phyloP scores from a whole-genome alignment of 2,888 invertebrate genomes.

The Plebejus argus region DNA sequence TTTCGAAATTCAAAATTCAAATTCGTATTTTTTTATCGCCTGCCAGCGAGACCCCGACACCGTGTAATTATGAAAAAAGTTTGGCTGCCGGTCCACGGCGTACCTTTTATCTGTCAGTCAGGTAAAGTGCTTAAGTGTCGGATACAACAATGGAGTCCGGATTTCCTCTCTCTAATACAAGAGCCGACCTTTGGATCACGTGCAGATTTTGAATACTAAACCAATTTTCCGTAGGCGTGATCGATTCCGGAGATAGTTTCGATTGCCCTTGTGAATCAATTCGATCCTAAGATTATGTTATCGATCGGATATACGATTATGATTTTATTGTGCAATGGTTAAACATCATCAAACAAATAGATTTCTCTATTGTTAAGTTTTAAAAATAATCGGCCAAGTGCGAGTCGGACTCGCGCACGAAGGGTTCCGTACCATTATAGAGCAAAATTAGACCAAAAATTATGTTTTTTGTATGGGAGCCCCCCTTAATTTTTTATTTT shows the following conservation, averaged over 20 bases:
- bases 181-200: slow-evolving; percentile 74
- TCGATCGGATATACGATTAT: slow-evolving; percentile 15
- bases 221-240: slow-evolving; percentile 78
- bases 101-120: slow-evolving; percentile 71
- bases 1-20: slow-evolving; percentile 54
- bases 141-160: slow-evolving; percentile 74
- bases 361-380: too few species aligned
- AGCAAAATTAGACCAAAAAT: too few species aligned
- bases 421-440: too few species aligned
- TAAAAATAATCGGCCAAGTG: too few species aligned
- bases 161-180: slow-evolving; percentile 79
- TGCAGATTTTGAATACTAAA: slow-evolving; percentile 72
- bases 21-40: slow-evolving; percentile 48
- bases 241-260: slow-evolving; percentile 74
- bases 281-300: slow-evolving; percentile 33
- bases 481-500: too few species aligned
- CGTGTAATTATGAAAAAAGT: slow-evolving; percentile 70
- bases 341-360: not conserved
- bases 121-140: slow-evolving; percentile 74
- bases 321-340: not conserved
- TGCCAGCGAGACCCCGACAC: slow-evolving; percentile 54
- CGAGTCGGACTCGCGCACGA: too few species aligned
- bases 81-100: slow-evolving; percentile 57
- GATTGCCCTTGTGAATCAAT: slow-evolving; percentile 58
- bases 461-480: too few species aligned